Evolutionary conservation across 2,113 vertebrate species (phyloP).

Genomic region (Cryptomyrus ogoouensis): DNA sequence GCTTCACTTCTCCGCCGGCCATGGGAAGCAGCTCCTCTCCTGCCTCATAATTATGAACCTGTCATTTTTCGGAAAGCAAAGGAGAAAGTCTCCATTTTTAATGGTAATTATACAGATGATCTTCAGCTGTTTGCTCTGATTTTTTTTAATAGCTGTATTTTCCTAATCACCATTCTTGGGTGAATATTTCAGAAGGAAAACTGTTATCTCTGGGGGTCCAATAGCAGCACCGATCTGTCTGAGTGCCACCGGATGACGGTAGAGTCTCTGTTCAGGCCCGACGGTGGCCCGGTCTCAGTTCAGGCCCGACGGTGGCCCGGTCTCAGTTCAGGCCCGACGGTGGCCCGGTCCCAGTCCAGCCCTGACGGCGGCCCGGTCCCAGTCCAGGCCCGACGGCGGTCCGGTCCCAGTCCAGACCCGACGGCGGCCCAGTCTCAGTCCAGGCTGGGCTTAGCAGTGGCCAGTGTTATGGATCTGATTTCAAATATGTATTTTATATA

Average conservation of each 20-base stretch:
- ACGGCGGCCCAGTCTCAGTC: too few relatives aligned
- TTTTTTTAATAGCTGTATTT: not conserved
- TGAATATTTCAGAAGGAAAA: not conserved
- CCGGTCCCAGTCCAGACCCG: too few relatives aligned
- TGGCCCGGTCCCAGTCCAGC: too few relatives aligned
- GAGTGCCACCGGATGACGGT: not conserved
- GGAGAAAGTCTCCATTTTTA: not conserved
- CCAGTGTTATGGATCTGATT: not conserved
- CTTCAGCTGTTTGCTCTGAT: not conserved
- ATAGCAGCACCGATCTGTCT: not conserved
- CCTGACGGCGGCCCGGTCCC: too few relatives aligned
- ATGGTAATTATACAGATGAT: not conserved
- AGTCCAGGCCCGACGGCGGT: too few relatives aligned
- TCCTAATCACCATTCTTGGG: not conserved
- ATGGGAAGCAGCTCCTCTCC: not conserved
- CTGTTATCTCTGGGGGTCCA: not conserved
- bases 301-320: too few relatives aligned
- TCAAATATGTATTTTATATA: not conserved
- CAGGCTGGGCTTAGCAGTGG: not conserved
- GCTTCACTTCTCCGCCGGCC: not conserved
- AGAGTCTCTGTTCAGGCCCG: not conserved
- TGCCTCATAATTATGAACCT: not conserved
- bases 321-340: too few relatives aligned
- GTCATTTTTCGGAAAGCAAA: not conserved
- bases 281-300: too few relatives aligned